Percentiles rank a stretch among this genome's conserved stretches.
phyloP scores from a whole-genome alignment of 2,113 vertebrate genomes.

The Xiphorhynchus elegans region DNA sequence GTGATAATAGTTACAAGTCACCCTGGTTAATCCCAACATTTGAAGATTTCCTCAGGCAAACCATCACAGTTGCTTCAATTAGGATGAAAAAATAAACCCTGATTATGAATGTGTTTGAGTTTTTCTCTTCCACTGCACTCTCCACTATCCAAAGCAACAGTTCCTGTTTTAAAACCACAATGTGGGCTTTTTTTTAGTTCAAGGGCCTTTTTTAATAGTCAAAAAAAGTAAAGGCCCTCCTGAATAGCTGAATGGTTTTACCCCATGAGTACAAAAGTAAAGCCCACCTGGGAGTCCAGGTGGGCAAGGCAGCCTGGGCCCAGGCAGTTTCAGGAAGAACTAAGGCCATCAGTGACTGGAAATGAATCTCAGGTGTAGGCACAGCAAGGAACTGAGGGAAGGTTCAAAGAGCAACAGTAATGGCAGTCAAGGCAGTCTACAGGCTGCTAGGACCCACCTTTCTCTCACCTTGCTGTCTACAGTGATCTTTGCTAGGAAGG shows the following conservation, averaged over 20 bases:
- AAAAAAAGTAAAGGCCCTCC: neutral
- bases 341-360: neutral
- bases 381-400: neutral
- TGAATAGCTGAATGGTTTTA: neutral
- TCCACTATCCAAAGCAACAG: neutral
- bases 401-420: neutral
- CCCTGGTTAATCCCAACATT: neutral
- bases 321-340: neutral
- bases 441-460: neutral
- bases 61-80: neutral
- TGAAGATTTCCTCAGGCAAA: neutral
- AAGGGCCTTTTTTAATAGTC: neutral
- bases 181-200: fast-evolving
- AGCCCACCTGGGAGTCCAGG: neutral
- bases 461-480: neutral
- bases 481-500: neutral
- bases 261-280: neutral
- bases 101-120: neutral
- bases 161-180: neutral
- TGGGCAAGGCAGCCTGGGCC: neutral
- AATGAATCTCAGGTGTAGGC: neutral
- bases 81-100: neutral
- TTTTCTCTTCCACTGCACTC: neutral
- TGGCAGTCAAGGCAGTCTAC: neutral
- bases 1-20: neutral